phyloP scores from a whole-genome alignment of 1,140 invertebrate genomes.

The Zaprionus taronus region DNA sequence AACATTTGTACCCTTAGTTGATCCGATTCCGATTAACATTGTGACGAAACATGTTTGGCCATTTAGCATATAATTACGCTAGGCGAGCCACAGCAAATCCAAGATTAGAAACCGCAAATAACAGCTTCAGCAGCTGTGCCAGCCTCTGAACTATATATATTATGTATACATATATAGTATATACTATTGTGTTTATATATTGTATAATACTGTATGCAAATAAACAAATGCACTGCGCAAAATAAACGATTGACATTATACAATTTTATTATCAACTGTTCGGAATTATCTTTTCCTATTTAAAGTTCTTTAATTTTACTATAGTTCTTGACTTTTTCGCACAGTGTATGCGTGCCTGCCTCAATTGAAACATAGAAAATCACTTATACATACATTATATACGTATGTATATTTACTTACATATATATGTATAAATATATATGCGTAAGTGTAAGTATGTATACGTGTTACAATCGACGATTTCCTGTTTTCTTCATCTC shows the following conservation, averaged over 20 bases:
- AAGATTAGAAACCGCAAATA: conserved; percentile 40
- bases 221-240: not conserved
- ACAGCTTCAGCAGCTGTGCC: conserved; percentile 7
- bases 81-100: conserved; percentile 20
- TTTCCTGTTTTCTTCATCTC: conserved; percentile 37
- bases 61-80: conserved; percentile 50
- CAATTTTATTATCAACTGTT: no score
- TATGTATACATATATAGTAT: not conserved
- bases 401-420: not conserved
- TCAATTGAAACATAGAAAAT: not conserved
- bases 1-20: conserved; percentile 34
- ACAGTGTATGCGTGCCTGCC: not conserved
- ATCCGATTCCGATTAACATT: not conserved
- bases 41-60: conserved; percentile 52
- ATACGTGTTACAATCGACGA: not conserved
- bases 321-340: not conserved
- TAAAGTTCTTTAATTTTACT: no score
- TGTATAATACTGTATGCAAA: not conserved
- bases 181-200: not conserved
- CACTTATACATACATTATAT: not conserved
- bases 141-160: conserved; percentile 10
- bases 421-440: not conserved
- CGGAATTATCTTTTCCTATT: no score
- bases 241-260: not conserved
- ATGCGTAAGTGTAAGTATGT: not conserved